Evolutionary conservation across 2,888 invertebrate species (phyloP).

Genomic region (Andricus curvator): DNA sequence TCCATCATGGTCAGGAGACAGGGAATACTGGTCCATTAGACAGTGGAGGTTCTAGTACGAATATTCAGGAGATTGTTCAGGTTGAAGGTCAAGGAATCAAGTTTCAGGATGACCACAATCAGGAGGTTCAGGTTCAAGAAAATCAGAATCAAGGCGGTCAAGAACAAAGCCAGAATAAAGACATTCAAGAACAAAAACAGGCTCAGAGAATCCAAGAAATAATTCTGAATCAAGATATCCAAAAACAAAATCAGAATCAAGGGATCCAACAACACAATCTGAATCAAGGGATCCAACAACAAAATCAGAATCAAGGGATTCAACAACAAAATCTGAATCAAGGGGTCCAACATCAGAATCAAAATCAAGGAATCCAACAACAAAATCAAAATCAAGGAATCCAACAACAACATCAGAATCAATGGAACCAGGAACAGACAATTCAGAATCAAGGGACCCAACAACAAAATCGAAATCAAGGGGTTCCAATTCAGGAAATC

Average conservation of each 20-base stretch:
- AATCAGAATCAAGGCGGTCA: conserved; percentile 4
- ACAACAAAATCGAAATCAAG: neutral
- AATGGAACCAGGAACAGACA: too few relatives aligned
- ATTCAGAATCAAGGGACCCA: neutral
- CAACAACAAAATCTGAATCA: neutral
- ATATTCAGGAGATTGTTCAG: neutral
- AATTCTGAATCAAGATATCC: neutral
- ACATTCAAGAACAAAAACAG: neutral
- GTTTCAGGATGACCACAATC: neutral
- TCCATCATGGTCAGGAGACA: neutral
- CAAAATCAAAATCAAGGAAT: neutral
- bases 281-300: neutral
- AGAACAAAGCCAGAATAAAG: neutral
- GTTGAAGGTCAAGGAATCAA: neutral
- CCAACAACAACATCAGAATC: neutral
- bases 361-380: neutral
- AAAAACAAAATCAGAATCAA: neutral
- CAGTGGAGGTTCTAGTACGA: neutral
- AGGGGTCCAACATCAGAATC: neutral
- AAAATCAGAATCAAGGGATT: neutral
- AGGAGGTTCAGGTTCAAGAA: neutral
- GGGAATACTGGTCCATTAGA: neutral
- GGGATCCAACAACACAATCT: neutral
- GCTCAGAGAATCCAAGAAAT: neutral
- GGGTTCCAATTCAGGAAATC: neutral